A percentile compares a stretch with the other conserved stretches of the same genome.
Evolutionary conservation across 1,140 invertebrate species (phyloP).

Genomic region (Leucophenga varia): DNA sequence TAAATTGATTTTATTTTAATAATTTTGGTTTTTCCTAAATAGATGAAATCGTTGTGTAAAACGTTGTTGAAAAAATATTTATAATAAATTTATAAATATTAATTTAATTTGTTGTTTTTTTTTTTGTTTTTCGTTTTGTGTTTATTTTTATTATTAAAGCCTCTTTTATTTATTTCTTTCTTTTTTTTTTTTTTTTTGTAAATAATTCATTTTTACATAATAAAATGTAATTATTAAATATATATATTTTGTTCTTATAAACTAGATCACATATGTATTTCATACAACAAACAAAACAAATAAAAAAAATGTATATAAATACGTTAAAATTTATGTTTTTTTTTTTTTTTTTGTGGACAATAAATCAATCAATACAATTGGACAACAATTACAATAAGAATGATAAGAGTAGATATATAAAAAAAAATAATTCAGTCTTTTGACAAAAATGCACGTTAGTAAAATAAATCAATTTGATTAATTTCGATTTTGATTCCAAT

Average conservation of each 20-base stretch:
- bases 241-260: too few relatives aligned
- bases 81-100: neutral
- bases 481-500: conserved; percentile 9
- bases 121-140: neutral
- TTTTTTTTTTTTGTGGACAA: too few relatives aligned
- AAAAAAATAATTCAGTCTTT: too few relatives aligned
- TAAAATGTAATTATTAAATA: too few relatives aligned
- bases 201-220: too few relatives aligned
- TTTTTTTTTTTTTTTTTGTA: conserved; percentile 24
- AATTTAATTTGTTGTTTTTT: neutral
- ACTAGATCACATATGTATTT: too few relatives aligned
- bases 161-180: neutral
- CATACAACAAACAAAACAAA: too few relatives aligned
- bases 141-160: neutral
- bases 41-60: too few relatives aligned
- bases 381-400: neutral
- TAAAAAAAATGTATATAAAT: too few relatives aligned
- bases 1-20: too few relatives aligned
- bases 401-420: neutral
- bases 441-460: neutral
- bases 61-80: neutral
- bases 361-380: too few relatives aligned
- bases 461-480: neutral
- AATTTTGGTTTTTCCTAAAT: conserved; percentile 1
- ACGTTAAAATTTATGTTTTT: too few relatives aligned